Percentiles rank a stretch among this genome's conserved stretches.
phyloP scores from a whole-genome alignment of 2,888 invertebrate genomes.

The Eugnorisma glareosa region DNA sequence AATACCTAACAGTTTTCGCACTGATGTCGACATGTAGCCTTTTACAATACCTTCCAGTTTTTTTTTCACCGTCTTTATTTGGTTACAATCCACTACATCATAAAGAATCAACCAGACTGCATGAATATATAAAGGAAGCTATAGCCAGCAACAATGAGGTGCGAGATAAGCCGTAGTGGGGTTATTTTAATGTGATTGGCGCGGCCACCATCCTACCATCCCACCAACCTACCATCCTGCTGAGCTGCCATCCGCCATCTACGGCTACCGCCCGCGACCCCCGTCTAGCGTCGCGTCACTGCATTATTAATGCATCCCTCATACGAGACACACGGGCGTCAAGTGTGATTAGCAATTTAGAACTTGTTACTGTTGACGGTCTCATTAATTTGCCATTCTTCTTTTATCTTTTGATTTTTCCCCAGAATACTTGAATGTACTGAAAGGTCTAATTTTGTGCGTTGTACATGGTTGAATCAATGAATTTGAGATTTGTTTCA shows the following conservation, averaged over 20 bases:
- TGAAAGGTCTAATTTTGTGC: background rate
- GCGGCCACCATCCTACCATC: conserved; percentile 65
- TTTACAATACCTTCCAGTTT: background rate
- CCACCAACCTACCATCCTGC: conserved; percentile 8
- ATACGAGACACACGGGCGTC: conserved; percentile 68
- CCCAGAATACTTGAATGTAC: background rate
- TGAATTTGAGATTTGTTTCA: background rate
- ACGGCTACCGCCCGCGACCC: conserved; percentile 64
- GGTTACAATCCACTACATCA: background rate
- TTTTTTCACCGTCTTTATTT: conserved; percentile 1
- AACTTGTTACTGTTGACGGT: background rate
- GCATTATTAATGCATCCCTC: conserved; percentile 88
- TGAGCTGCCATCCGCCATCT: conserved; percentile 57
- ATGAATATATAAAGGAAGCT: conserved; percentile 23
- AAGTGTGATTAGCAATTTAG: conserved; percentile 19
- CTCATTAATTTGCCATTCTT: background rate
- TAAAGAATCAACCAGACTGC: background rate
- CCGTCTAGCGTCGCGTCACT: conserved; percentile 81
- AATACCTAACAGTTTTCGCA: background rate
- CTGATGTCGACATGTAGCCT: background rate
- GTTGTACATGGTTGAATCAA: background rate
- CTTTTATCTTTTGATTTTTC: background rate
- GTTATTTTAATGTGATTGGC: conserved; percentile 89
- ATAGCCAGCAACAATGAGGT: conserved; percentile 64
- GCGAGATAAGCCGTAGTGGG: conserved; percentile 69